Evolutionary conservation across 2,888 invertebrate genomes (phyloP).

Genomic region (Oegoconia quadripuncta): DNA sequence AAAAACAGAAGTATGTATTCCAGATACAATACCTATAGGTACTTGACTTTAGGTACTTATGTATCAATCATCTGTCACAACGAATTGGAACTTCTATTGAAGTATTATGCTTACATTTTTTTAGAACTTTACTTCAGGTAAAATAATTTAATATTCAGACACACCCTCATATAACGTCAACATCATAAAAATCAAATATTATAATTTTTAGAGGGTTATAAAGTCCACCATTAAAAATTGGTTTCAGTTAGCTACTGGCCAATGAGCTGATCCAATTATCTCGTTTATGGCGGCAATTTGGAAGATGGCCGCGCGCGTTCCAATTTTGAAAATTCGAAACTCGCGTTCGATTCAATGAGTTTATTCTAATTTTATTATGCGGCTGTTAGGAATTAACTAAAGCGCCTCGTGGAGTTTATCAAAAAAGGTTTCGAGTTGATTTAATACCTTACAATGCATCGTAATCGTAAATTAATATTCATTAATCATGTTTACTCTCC

Average conservation of each 20-base stretch:
- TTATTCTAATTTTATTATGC: conserved; percentile 64
- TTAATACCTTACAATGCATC: conserved; percentile 1
- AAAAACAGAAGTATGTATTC: too few relatives aligned
- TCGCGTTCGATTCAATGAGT: conserved; percentile 62
- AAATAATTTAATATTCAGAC: too few relatives aligned
- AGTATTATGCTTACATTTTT: too few relatives aligned
- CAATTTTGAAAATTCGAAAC: conserved; percentile 62
- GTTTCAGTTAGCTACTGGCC: conserved; percentile 68
- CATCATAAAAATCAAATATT: conserved; percentile 22
- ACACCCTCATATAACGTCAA: conserved; percentile 17
- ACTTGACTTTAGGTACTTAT: too few relatives aligned
- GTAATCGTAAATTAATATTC: background rate
- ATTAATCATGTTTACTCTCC: background rate
- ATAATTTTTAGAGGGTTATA: background rate
- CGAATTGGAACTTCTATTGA: too few relatives aligned
- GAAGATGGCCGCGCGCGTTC: conserved; percentile 62
- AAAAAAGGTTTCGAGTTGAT: conserved; percentile 8
- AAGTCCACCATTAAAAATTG: conserved; percentile 45
- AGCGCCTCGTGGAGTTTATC: conserved; percentile 12
- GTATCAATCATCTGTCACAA: too few relatives aligned
- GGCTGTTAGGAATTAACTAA: conserved; percentile 41
- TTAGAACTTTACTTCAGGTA: too few relatives aligned
- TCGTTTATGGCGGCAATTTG: conserved; percentile 67
- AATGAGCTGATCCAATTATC: conserved; percentile 70
- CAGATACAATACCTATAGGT: too few relatives aligned